Percentiles rank a stretch among this genome's conserved stretches.
phyloP scores from a whole-genome alignment of 2,888 invertebrate genomes.

The Ganaspis brasiliensis region DNA sequence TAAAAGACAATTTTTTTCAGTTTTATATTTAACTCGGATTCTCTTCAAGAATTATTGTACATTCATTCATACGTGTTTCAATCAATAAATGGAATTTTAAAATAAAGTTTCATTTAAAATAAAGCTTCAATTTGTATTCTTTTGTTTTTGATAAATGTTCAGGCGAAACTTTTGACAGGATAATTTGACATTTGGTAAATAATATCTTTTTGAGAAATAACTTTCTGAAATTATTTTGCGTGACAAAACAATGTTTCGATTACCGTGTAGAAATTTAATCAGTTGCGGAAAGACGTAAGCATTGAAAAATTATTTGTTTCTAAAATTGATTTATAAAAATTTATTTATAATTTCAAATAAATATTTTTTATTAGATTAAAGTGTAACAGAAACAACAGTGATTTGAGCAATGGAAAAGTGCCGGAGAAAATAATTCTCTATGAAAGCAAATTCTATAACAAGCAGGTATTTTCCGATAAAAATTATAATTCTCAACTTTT shows the following conservation, averaged over 20 bases:
- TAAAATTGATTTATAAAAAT: too few relatives aligned
- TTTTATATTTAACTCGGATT: neutral
- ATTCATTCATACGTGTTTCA: too few relatives aligned
- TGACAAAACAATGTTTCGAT: slow-evolving; percentile 54
- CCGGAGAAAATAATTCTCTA: slow-evolving; percentile 57
- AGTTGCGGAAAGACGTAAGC: slow-evolving; percentile 47
- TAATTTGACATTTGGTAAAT: too few relatives aligned
- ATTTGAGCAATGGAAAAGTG: slow-evolving; percentile 58
- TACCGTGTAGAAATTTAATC: slow-evolving; percentile 43
- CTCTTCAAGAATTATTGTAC: too few relatives aligned
- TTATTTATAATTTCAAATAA: neutral
- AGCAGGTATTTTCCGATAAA: slow-evolving; percentile 62
- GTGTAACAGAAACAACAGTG: slow-evolving; percentile 57
- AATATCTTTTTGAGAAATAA: too few relatives aligned
- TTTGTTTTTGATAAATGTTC: too few relatives aligned
- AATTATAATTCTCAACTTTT: neutral
- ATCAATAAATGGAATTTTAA: too few relatives aligned
- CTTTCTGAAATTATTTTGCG: too few relatives aligned
- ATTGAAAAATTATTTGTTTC: slow-evolving; percentile 14
- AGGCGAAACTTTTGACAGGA: too few relatives aligned
- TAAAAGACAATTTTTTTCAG: neutral
- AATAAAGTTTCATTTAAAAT: too few relatives aligned
- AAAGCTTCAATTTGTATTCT: too few relatives aligned
- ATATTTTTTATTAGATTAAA: neutral
- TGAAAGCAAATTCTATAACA: slow-evolving; percentile 70